Conservation (phyloP, 2,888 invertebrate species). For the Lomographa bimaculata region DNA sequence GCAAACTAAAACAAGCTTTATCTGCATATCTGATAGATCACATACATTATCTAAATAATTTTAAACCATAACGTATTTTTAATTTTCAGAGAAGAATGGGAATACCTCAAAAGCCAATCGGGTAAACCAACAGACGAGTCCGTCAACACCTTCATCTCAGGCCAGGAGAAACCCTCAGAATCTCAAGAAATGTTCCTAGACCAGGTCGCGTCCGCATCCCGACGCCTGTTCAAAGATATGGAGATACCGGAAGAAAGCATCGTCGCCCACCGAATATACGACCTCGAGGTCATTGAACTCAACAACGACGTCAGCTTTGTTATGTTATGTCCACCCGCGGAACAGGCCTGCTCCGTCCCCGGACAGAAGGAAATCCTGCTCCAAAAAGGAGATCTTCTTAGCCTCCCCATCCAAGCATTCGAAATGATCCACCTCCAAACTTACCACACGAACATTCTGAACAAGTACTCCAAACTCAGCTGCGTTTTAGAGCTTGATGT, state of each 20-base stretch:
- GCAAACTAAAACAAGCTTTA: too few relatives aligned
- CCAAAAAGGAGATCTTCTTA: constrained; percentile 92
- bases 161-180: constrained; percentile 85
- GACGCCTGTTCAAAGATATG: constrained; percentile 91
- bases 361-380: constrained; percentile 93
- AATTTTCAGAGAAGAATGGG: constrained; percentile 95
- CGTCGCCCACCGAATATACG: constrained; percentile 92
- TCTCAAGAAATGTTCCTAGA: constrained; percentile 92
- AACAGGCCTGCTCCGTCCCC: constrained; percentile 95
- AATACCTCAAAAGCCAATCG: constrained; percentile 88
- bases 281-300: constrained; percentile 96
- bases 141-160: constrained; percentile 61
- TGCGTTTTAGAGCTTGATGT: constrained; percentile 97
- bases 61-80: too few relatives aligned
- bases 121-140: constrained; percentile 63
- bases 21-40: too few relatives aligned
- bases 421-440: constrained; percentile 98
- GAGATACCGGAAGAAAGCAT: constrained; percentile 89
- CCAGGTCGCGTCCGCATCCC: constrained; percentile 88
- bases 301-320: constrained; percentile 95
- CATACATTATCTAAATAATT: too few relatives aligned
- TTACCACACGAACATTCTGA: constrained; percentile 95
- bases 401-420: constrained; percentile 96
- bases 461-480: constrained; percentile 95
- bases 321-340: constrained; percentile 95